Evolutionary conservation across 1,140 invertebrate species (phyloP).

Genomic region (Maniola jurtina): DNA sequence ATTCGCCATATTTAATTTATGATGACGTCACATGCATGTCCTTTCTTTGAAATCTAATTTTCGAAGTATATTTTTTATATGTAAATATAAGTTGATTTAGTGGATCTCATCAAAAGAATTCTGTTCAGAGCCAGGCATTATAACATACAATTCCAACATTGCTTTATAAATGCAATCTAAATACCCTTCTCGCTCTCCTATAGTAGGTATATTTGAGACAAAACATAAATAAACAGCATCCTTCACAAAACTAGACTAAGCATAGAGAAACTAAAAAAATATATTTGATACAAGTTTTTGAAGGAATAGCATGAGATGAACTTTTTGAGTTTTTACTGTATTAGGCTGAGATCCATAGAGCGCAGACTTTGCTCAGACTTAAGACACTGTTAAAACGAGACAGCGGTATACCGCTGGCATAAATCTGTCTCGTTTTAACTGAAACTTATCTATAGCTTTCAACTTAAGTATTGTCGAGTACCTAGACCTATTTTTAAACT

Average conservation of each 20-base stretch:
- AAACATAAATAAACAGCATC: slow-evolving; percentile 31
- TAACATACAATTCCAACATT: slow-evolving; percentile 62
- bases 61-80: no score
- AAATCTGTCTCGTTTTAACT: no score
- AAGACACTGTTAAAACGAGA: no score
- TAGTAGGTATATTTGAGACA: slow-evolving; percentile 24
- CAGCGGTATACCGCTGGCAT: no score
- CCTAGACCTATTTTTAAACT: no score
- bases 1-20: background rate
- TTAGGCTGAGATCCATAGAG: no score
- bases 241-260: slow-evolving; percentile 17
- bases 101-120: slow-evolving; percentile 5
- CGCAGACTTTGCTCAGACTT: no score
- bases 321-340: no score
- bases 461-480: no score
- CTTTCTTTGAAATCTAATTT: no score
- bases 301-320: background rate
- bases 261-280: slow-evolving; percentile 13
- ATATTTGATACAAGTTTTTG: background rate
- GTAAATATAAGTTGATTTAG: no score
- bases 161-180: slow-evolving; percentile 64
- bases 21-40: background rate
- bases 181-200: slow-evolving; percentile 24
- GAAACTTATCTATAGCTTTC: no score
- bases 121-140: slow-evolving; percentile 32